Evolutionary conservation across 64 coral and sea anemone species (phyloP).

Genomic region (Astreopora myriophthalma): DNA sequence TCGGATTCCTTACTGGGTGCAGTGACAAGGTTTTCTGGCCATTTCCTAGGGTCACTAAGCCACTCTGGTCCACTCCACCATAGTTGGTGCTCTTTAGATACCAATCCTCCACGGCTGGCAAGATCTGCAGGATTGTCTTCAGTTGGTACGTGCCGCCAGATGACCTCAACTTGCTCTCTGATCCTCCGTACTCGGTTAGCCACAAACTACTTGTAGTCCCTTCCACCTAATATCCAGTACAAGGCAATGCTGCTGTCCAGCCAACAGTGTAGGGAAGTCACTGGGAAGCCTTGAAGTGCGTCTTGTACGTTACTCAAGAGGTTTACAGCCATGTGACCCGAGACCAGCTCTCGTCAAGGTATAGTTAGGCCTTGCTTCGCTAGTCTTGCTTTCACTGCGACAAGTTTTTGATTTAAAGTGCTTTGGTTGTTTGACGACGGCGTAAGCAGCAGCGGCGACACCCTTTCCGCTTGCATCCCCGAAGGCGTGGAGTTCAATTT

Average conservation of each 20-base stretch:
- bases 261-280: conserved; percentile 46
- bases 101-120: conserved; percentile 38
- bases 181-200: conserved; percentile 70
- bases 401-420: neutral
- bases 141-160: conserved; percentile 61
- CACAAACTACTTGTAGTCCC: conserved; percentile 74
- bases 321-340: conserved; percentile 65
- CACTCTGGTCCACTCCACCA: conserved; percentile 38
- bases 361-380: conserved; percentile 56
- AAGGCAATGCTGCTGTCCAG: conserved; percentile 72
- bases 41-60: neutral
- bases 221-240: conserved; percentile 52
- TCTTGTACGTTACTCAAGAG: conserved; percentile 34
- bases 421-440: no score
- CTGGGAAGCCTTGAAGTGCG: conserved; percentile 22
- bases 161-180: conserved; percentile 28
- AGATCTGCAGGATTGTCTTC: conserved; percentile 66
- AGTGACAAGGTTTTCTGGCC: conserved; percentile 19
- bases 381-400: conserved; percentile 24
- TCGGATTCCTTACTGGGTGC: conserved; percentile 4
- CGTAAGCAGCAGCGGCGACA: no score
- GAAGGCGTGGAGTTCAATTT: no score
- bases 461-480: conserved; percentile 48
- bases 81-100: conserved; percentile 2
- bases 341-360: conserved; percentile 38